Base-by-base conservation (phyloP, 2,888 invertebrate genomes). In the Lypha dubia region DNA sequence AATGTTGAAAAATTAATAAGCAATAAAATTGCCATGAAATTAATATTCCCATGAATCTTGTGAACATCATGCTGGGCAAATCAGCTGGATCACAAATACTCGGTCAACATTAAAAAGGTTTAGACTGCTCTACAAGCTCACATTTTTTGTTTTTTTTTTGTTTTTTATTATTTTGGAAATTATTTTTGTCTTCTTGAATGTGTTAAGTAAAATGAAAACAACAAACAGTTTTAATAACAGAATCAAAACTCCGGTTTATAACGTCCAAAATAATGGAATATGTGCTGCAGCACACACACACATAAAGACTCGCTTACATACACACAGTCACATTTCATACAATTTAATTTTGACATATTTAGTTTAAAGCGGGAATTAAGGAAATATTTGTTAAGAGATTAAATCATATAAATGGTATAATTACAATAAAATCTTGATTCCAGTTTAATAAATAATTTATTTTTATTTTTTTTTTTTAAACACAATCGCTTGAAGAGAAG, bases 11-110 rank as follows among this genome's bases (percentile, higher is more conserved):
- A 88, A 89, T 91, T 91, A 91, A 91, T 91, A 91, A 91, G 90
- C 90, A 90, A 91, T 91, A 90, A 91, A 91, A 91, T 91, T 91
- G 91, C 91, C 91, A 91, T 91, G 91, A 91, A 91, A 91, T 91
- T 91, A 91, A 91, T 90, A 91, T 91, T 91, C 91, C 89, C 90
- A 91, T 91, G 90, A 90, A 91, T 90, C 90, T 88, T 83, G 86
- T 87, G 87, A 87, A 87, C 87, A 87, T 87, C 88, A 88, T 73
- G 88, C 88, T 88, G 88, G 79, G 87, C 86, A 79, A 86, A 86
- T 84, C 87, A 86, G 86, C 81, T 79, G 84, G 81, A 81, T 49
- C 77, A 70, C 81, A 70, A 81, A 84, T 74, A 84, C 81, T 74
- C 81, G 81, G 84, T 71, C 77, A 81, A 81, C 84, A 84, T 84